Evolutionary conservation across 2,113 vertebrate genomes (phyloP), one percentile per base, ranked within the genome.

Genomic region (Corvus moneduloides): DNA sequence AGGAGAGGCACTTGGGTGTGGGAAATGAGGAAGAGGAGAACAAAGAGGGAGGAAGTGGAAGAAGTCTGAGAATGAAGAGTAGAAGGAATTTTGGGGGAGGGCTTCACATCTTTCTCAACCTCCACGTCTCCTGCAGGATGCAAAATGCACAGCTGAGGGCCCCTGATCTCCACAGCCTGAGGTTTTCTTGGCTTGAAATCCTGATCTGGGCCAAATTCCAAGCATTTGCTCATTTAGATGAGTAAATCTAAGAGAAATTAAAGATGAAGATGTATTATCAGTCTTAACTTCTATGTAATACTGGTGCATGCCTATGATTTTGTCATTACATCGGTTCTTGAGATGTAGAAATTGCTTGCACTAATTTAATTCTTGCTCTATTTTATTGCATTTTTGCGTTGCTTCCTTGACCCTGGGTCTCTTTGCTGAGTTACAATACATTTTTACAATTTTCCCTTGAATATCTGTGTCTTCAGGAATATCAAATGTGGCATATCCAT

Each of bases 181-280:
- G 92, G 59, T 86, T 93, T 92, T 87, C 64, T 84, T 97, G 94
- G 90, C 89, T 93, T 81, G 43, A 46, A 41, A 48, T 81, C 44
- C 59, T 77, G 37, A 32, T 87, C 86, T 81, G 89, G 93, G 91
- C 89, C 93, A 92, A 89, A 86, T 72, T 92, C 95, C 94, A 96
- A 89, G n/a, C 10, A 4, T 91, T 71, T 59, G 48, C 64, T 94
- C 89, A 68, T 96, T 86, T 54, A 52, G 44, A 77, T 86, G 74
- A 93, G 82, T 89, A 86, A 84, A 90, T 94, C 56, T 63, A 89
- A 78, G 87, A 67, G 81, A 96, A 95, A 95, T 91, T 81, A 81
- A 81, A 89, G 81, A 55, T 81, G 80, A 92, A 87, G 91, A 84
- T 81, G 66, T 91, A 77, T 92, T 75, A 61, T 44, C 73, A 67